Percentiles rank a stretch among this genome's conserved stretches.
phyloP scores from a whole-genome alignment of 2,888 invertebrate genomes.

The Drosophila incognita region DNA sequence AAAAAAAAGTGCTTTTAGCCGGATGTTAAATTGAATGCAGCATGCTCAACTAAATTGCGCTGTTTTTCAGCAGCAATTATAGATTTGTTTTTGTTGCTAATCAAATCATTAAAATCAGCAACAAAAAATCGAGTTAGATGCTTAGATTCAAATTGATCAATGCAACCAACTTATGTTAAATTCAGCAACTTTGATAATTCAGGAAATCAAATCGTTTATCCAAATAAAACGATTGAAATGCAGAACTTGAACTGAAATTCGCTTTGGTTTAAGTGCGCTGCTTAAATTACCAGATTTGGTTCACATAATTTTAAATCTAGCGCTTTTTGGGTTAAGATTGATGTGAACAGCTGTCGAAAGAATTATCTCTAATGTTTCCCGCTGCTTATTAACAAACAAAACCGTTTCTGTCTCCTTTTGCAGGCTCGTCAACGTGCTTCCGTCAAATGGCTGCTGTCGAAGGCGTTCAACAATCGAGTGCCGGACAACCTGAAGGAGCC shows the following conservation, averaged over 20 bases:
- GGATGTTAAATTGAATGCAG: constrained; percentile 19
- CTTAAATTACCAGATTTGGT: background rate
- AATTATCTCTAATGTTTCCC: background rate
- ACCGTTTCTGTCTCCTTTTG: constrained; percentile 81
- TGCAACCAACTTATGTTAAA: background rate
- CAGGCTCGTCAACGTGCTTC: constrained; percentile 98
- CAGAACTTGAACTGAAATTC: background rate
- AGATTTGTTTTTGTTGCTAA: background rate
- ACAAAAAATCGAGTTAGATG: background rate
- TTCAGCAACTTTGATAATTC: background rate
- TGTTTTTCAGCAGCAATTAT: background rate
- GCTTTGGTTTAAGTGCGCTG: background rate
- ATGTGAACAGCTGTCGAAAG: background rate
- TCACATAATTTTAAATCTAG: background rate
- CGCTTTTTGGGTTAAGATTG: background rate
- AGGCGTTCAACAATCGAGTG: constrained; percentile 97
- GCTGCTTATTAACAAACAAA: background rate
- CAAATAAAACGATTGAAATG: background rate
- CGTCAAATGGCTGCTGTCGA: constrained; percentile 97
- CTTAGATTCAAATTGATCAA: background rate
- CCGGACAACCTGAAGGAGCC: constrained; percentile 97
- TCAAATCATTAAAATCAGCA: background rate
- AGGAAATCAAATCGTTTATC: background rate
- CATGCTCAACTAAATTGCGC: constrained; percentile 1
- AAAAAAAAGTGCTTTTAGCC: constrained; percentile 10